phyloP scores from a whole-genome alignment of 1,140 invertebrate species.

The Pseudomyrmex dendroicus region DNA sequence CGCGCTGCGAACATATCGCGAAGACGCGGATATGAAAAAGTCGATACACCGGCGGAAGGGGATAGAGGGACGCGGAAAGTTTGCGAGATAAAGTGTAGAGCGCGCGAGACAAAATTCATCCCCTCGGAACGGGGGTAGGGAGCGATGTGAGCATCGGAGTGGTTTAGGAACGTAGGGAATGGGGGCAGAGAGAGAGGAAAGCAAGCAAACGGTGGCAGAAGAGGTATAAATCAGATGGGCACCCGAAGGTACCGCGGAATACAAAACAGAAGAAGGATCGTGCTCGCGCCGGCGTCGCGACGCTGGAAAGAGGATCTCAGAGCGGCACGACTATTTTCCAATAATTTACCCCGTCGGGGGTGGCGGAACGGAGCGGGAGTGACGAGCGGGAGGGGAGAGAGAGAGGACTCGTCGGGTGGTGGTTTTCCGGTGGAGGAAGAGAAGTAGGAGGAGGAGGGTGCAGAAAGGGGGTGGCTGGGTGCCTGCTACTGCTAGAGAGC shows the following conservation, averaged over 20 bases:
- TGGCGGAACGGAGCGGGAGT: constrained; percentile 13
- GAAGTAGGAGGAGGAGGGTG: constrained; percentile 8
- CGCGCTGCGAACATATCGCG: constrained; percentile 14
- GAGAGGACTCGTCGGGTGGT: constrained; percentile 46
- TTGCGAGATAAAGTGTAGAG: constrained; percentile 55
- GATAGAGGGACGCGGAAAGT: constrained; percentile 44
- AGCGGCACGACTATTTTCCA: constrained; percentile 79
- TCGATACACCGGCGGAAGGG: constrained; percentile 49
- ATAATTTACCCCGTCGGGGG: constrained; percentile 76
- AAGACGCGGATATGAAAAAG: constrained; percentile 44
- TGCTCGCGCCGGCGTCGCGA: constrained; percentile 18
- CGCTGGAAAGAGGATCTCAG: constrained; percentile 67
- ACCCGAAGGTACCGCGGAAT: constrained; percentile 76
- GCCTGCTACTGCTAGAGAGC: constrained; percentile 61
- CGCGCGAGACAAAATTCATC: constrained; percentile 73
- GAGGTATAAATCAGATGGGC: constrained; percentile 73
- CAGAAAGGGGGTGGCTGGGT: constrained; percentile 32
- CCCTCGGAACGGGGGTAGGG: constrained; percentile 23
- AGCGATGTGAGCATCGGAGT: not conserved
- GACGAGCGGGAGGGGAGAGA: not conserved
- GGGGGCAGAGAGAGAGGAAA: constrained; percentile 30
- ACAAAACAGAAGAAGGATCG: constrained; percentile 79
- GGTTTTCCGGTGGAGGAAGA: constrained; percentile 66
- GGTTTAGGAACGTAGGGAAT: not conserved
- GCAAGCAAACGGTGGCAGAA: constrained; percentile 36